Evolutionary conservation across 2,888 invertebrate species (phyloP).

Genomic region (Drosophila phalerata): DNA sequence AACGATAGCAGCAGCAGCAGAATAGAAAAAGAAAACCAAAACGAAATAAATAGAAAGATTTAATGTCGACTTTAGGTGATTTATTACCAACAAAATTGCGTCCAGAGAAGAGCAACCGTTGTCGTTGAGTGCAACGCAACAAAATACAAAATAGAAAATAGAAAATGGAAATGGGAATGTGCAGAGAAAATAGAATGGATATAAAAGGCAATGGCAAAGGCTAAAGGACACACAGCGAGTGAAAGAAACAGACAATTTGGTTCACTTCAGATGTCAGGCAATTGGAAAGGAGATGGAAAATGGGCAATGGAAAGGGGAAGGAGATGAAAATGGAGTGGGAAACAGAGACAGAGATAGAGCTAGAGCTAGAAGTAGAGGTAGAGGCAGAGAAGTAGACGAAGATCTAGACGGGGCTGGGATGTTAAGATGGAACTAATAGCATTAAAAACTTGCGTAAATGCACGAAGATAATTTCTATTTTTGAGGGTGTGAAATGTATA

Average conservation of each 20-base stretch:
- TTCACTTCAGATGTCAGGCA: slow-evolving; percentile 76
- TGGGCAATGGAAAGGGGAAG: slow-evolving; percentile 18
- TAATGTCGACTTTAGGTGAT: slow-evolving; percentile 85
- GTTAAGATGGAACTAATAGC: slow-evolving; percentile 82
- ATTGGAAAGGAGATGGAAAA: slow-evolving; percentile 37
- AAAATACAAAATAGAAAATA: slow-evolving; percentile 67
- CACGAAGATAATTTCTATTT: slow-evolving; percentile 81
- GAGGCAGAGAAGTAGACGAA: slow-evolving; percentile 8
- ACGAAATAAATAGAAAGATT: slow-evolving; percentile 79
- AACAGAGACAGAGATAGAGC: slow-evolving; percentile 7
- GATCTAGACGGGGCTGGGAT: slow-evolving; percentile 54
- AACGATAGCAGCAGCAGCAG: slow-evolving; percentile 27
- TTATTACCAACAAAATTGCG: slow-evolving; percentile 85
- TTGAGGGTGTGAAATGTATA: slow-evolving; percentile 81
- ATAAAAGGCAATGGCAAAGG: slow-evolving; percentile 59
- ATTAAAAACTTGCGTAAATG: slow-evolving; percentile 81
- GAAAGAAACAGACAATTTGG: slow-evolving; percentile 73
- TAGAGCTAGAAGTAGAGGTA: slow-evolving; percentile 5
- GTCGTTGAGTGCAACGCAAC: slow-evolving; percentile 69
- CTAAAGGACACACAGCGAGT: slow-evolving; percentile 67
- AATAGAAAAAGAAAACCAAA: slow-evolving; percentile 29
- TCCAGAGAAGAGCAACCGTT: slow-evolving; percentile 63
- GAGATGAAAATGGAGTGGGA: slow-evolving; percentile 18
- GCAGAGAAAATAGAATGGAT: slow-evolving; percentile 56
- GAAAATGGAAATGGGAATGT: slow-evolving; percentile 65